Base-by-base conservation (phyloP, 2,797 vertebrate genomes). In the Galagoides demidoff region DNA sequence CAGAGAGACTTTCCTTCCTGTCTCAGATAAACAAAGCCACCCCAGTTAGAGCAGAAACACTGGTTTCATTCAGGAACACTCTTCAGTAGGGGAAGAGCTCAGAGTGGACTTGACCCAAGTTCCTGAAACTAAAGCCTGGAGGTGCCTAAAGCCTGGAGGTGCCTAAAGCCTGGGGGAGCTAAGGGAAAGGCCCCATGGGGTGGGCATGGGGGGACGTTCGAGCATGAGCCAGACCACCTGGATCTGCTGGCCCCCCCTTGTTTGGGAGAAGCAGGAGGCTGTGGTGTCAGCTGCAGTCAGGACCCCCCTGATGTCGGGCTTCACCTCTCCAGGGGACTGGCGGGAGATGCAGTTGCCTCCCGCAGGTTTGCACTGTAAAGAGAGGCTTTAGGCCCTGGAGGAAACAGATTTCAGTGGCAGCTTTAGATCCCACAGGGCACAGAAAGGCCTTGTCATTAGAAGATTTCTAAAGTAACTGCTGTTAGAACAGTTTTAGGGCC, bases 161-260 rank as follows among this genome's bases (percentile, higher is more conserved):
- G 0, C 6, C 23, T n/a, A n/a, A 81, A 31, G 37, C 22, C n/a
- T 3, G 11, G 16, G 7, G 3, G 3, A 59, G 13, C 29, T 55
- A 68, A 52, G 22, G 17, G 25, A 43, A 13, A 64, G 31, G 7
- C 45, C 6, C 6, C 20, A 20, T 22, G 2, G 55, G 55, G 6
- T 57, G 6, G 7, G 55, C 20, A 7, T 57, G 20, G 55, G 55
- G 55, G 7, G 55, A 39, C 39, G 20, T 3, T 13, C 8, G 7
- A n/a, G 37, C 34, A 0, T 2, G n/a, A 11, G 10, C 34, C 12
- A 16, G 25, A 16, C 8, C 7, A 1, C 22, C 12, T 59, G 73
- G 5, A n/a, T 27, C 27, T 49, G 3, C 59, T 34, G 27, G 6
- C 12, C 22, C 45, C 5, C 5, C 4, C 22, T 57, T 2, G 17